phyloP scores from a whole-genome alignment of 2,888 invertebrate genomes.

The Eupithecia exiguata region DNA sequence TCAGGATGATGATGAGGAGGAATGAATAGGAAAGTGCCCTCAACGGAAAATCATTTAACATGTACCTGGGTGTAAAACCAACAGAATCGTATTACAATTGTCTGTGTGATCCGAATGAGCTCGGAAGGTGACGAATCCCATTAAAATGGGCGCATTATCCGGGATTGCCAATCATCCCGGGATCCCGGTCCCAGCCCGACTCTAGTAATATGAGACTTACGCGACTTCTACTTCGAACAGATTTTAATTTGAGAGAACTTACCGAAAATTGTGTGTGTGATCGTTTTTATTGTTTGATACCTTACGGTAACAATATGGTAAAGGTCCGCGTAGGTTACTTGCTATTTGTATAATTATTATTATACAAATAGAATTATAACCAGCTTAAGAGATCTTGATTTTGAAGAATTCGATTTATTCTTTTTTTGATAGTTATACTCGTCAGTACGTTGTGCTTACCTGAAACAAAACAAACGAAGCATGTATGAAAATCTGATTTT shows the following conservation, averaged over 20 bases:
- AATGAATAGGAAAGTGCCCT: not conserved
- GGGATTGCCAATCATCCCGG: conserved; percentile 73
- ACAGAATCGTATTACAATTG: conserved; percentile 24
- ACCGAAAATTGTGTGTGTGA: not conserved
- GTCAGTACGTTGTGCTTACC: conserved; percentile 48
- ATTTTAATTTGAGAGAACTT: not conserved
- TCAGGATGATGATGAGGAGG: not conserved
- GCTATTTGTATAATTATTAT: not conserved
- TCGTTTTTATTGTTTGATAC: not conserved
- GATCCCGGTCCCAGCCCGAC: conserved; percentile 66
- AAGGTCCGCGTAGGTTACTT: not conserved
- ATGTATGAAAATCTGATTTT: not conserved
- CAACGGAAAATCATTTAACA: not conserved
- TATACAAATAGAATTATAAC: no score
- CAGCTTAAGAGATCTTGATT: not conserved
- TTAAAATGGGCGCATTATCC: conserved; percentile 64
- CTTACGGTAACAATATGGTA: not conserved
- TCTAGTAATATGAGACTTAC: conserved; percentile 65
- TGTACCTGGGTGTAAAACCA: not conserved
- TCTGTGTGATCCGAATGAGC: conserved; percentile 47
- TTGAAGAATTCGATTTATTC: not conserved
- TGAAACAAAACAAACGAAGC: conserved; percentile 49
- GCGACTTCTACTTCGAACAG: conserved; percentile 10
- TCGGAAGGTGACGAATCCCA: conserved; percentile 54
- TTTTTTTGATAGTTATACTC: not conserved